A percentile compares a stretch with the other conserved stretches of the same genome.
phyloP scores from a whole-genome alignment of 2,888 invertebrate genomes.

The Hypomecis atomaria region DNA sequence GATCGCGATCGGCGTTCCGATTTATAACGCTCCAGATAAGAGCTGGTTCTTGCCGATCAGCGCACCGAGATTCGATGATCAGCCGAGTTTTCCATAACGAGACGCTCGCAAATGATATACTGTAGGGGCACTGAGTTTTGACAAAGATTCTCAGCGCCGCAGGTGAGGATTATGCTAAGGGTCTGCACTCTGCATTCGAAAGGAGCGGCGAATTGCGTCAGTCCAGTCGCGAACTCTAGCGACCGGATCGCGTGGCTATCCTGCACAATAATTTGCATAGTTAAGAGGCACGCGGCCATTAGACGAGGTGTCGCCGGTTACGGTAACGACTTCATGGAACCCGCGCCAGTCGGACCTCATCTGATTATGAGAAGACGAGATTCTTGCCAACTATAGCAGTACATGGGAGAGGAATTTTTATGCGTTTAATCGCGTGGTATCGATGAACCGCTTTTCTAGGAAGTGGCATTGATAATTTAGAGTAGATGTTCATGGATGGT shows the following conservation, averaged over 20 bases:
- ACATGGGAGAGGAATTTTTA: slow-evolving; percentile 47
- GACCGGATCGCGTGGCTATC: slow-evolving; percentile 35
- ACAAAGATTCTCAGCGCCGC: slow-evolving; percentile 8
- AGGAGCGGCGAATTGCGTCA: slow-evolving; percentile 52
- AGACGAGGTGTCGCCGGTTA: slow-evolving; percentile 63
- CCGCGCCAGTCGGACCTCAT: slow-evolving; percentile 32
- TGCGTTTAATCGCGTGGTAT: slow-evolving; percentile 49
- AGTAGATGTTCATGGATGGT: slow-evolving; percentile 36
- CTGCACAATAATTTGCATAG: slow-evolving; percentile 60
- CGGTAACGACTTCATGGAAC: slow-evolving; percentile 65
- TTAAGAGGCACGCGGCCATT: slow-evolving; percentile 57
- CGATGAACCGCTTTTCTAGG: slow-evolving; percentile 44
- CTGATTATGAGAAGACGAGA: slow-evolving; percentile 55
- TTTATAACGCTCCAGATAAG: slow-evolving; percentile 72
- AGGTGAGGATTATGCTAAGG: slow-evolving; percentile 46
- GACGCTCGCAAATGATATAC: slow-evolving; percentile 31
- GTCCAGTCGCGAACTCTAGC: slow-evolving; percentile 36
- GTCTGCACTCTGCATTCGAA: slow-evolving; percentile 51
- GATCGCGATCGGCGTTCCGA: slow-evolving; percentile 65
- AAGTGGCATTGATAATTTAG: slow-evolving; percentile 32
- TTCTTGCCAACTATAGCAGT: slow-evolving; percentile 45
- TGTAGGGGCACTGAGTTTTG: background rate
- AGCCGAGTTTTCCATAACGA: slow-evolving; percentile 52
- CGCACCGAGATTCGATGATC: slow-evolving; percentile 37
- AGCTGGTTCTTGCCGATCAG: slow-evolving; percentile 56